Evolutionary conservation across 1,140 invertebrate species (phyloP), one percentile per base, ranked within the genome.

Genomic region (Pseudomyrmex concolor): DNA sequence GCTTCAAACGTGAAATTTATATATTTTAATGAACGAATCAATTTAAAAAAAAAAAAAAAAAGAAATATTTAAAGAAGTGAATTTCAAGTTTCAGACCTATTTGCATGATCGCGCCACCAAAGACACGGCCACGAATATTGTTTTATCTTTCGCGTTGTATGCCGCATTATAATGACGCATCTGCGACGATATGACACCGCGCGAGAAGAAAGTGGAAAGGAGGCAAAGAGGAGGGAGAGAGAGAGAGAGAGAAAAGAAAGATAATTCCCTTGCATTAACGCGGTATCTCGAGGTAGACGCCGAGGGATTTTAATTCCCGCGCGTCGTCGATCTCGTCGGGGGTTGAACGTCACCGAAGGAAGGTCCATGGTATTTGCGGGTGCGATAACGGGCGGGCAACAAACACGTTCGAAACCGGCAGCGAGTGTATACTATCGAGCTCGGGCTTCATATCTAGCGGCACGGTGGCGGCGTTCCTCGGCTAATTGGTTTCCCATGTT

Each of bases 401-500:
- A 51, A 51, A 80, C 86, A 59, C 54, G 59, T n/a, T 82, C 72
- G 66, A 86, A 64, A 76, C 82, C 82, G 57, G 76, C 66, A 83
- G 83, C 72, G 57, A 22, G 76, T 82, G 86, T 86, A 87, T 83
- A 67, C 73, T 73, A 77, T 83, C 81, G 81, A 84, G 59, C 84
- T 59, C 34, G 5, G 5, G 71, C 86, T 90, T 93, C 92, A 89
- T 94, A 94, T 94, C 92, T 91, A 89, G 73, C 90, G 88, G 86
- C 89, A 90, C 89, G 88, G 89, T 91, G 88, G 89, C 88, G 89
- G 88, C 92, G 86, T 91, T 90, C 91, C 83, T 86, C 88, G 84
- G 90, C 93, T 94, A 94, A 94, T 94, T 94, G 94, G 91, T 94
- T 94, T 94, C 93, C 93, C 93, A 90, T 94, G 93, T 94, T 92